phyloP scores from a whole-genome alignment of 2,113 vertebrate species.

The Epinephelus lanceolatus region DNA sequence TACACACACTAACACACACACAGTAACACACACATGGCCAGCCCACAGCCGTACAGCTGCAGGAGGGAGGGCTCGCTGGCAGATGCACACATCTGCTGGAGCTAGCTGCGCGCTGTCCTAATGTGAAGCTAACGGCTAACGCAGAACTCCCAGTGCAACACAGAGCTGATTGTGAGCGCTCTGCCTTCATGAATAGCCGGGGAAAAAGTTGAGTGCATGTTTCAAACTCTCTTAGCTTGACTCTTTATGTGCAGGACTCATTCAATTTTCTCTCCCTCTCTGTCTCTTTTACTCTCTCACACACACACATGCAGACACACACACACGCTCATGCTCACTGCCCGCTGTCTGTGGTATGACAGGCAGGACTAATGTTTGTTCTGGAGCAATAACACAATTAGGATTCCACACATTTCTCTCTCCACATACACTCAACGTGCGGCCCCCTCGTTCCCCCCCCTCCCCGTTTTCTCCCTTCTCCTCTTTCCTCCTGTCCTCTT shows the following conservation, averaged over 20 bases:
- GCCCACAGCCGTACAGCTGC: slow-evolving; percentile 72
- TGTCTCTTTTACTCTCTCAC: not conserved
- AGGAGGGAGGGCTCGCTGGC: slow-evolving; percentile 66
- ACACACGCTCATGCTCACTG: slow-evolving; percentile 33
- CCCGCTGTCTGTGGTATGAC: slow-evolving; percentile 74
- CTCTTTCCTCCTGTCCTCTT: not conserved
- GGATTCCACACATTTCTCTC: slow-evolving; percentile 80
- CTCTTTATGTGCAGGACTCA: slow-evolving; percentile 62
- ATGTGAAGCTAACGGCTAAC: slow-evolving; percentile 54
- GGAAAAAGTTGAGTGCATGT: slow-evolving; percentile 30
- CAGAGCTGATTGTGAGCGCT: slow-evolving; percentile 53
- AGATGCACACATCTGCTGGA: slow-evolving; percentile 77
- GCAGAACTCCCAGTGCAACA: slow-evolving; percentile 35
- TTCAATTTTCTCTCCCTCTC: slow-evolving; percentile 59
- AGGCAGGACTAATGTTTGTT: slow-evolving; percentile 82
- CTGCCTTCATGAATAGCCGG: slow-evolving; percentile 25
- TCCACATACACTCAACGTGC: slow-evolving; percentile 48
- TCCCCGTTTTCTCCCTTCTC: not conserved
- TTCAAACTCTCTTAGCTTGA: slow-evolving; percentile 44
- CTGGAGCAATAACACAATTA: slow-evolving; percentile 84
- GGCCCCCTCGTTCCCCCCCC: not conserved
- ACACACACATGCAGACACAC: slow-evolving; percentile 20
- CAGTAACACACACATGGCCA: slow-evolving; percentile 25
- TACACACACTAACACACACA: slow-evolving; percentile 17
- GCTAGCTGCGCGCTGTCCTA: slow-evolving; percentile 41